Evolutionary conservation across 2,113 vertebrate species (phyloP), one percentile per base, ranked within the genome.

Genomic region (Pelecanus crispus): DNA sequence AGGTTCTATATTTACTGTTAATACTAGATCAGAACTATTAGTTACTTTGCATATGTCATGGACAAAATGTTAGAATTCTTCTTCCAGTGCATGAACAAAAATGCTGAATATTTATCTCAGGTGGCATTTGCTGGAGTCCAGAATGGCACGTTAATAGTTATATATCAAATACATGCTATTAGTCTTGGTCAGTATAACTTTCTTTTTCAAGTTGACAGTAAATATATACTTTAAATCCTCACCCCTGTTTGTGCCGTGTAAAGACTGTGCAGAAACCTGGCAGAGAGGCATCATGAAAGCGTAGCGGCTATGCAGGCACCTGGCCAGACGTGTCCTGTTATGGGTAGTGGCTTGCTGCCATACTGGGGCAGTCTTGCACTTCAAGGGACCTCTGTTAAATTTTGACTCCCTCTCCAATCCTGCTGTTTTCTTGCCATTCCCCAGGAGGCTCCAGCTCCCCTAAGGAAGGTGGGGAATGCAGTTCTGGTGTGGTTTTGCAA

Each of bases 201-300:
- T 92, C 81, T 97, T 97, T 97, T 96, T 93, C 89, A 18, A 97
- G 95, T 97, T 97, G 95, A 97, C 97, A 97, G 97, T 98, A 98
- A 98, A 98, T 98, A 98, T 97, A 88, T 90, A 89, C 97, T 98
- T 97, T 98, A 96, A 97, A 97, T 95, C 96, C 95, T 97, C 96
- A 88, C 96, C 97, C 94, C 78, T 87, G 87, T 94, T 88, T 97
- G 97, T 95, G 90, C 81, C 31, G 74, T 83, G 88, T 95, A 92
- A 94, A 96, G 68, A 81, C 90, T 94, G 92, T 95, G 53, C 81
- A 82, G 93, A 80, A 88, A 84, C 53, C 78, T 85, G 94, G 83
- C 81, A 88, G 92, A 80, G 55, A 82, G 70, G 75, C 67, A 50
- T 73, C 92, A 77, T 1, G 28, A 7, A 81, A 94, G 91, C 5